A percentile compares a stretch with the other conserved stretches of the same genome.
Evolutionary conservation across 2,797 vertebrate species (phyloP).

Genomic region (Rhynchonycteris naso): DNA sequence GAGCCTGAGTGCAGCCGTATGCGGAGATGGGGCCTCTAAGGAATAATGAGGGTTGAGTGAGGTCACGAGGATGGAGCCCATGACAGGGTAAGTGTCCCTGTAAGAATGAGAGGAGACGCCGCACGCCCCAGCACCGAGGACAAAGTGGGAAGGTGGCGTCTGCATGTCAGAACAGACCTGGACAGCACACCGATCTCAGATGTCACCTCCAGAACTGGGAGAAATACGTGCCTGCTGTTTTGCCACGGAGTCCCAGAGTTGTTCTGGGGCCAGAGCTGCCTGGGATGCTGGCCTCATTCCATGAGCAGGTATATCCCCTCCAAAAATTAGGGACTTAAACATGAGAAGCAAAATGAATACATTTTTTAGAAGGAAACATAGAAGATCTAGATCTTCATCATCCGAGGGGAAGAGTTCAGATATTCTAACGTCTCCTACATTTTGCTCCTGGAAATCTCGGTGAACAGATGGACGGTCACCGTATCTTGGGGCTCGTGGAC

Average conservation of each 20-base stretch:
- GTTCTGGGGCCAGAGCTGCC: not conserved
- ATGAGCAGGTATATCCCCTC: not conserved
- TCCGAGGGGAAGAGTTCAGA: not conserved
- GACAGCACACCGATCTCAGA: not conserved
- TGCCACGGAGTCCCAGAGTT: fast-evolving
- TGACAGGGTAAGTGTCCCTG: not conserved
- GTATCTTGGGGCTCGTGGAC: not conserved
- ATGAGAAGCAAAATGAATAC: not conserved
- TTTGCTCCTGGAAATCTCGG: not conserved
- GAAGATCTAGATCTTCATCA: not conserved
- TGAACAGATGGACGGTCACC: not conserved
- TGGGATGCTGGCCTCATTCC: not conserved
- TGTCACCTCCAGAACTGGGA: fast-evolving
- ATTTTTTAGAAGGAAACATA: not conserved
- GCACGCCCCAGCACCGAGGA: not conserved
- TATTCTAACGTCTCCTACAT: too few species aligned
- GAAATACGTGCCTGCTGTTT: not conserved
- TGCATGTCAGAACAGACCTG: not conserved
- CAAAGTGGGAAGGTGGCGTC: not conserved
- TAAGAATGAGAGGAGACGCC: not conserved
- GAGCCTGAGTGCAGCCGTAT: not conserved
- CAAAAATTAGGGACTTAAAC: fast-evolving
- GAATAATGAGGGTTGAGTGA: too few species aligned
- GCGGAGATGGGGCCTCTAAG: not conserved
- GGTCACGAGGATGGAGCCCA: not conserved